Evolutionary conservation across 1,140 invertebrate species (phyloP), one percentile per base, ranked within the genome.

Genomic region (Magallana ariakensis): DNA sequence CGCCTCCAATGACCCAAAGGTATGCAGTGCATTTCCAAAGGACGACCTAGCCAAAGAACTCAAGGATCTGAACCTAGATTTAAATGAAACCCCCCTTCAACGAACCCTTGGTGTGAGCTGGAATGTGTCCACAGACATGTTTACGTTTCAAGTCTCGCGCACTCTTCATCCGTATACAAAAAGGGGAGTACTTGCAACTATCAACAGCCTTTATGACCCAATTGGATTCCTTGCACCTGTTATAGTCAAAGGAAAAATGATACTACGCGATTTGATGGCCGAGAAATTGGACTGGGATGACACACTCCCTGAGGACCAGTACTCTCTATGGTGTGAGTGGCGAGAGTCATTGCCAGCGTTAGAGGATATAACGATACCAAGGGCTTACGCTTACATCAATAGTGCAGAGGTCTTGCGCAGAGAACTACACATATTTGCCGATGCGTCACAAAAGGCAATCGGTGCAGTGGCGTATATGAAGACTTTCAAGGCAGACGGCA

Each of bases 321-420:
- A 15, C 46, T 10, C n/a, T 19, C 19, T 75, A 84, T 91, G 90
- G 90, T 15, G 16, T 8, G 2, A 33, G 16, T 89, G 83, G 88
- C 87, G 46, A 70, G 19, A 70, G 33, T 84, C 82, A 15, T 53
- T 89, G 22, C 26, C 11, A 15, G 15, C 8, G 1, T 53, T 89
- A 1, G 75, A 83, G 22, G 22, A 85, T 16, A 15, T 86, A 2
- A 13, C 33, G 2, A 80, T 89, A 26, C 85, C 86, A 2, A n/a
- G 88, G 22, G 53, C 26, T 15, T 89, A 84, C 53, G 19, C 55
- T 4, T 9, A 7, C 22, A 87, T 83, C 22, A 81, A 60, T 90
- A 92, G 66, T 6, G 94, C 11, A 91, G 88, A 82, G 95, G 94
- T 93, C 94, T 95, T 86, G 92, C 94, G 15, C 13, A 11, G 19